These are phyloP conservation scores for Zaprionus ghesquierei DNA, from an alignment of 1,140 invertebrate genomes.

Conservation along the genomic window DNA sequence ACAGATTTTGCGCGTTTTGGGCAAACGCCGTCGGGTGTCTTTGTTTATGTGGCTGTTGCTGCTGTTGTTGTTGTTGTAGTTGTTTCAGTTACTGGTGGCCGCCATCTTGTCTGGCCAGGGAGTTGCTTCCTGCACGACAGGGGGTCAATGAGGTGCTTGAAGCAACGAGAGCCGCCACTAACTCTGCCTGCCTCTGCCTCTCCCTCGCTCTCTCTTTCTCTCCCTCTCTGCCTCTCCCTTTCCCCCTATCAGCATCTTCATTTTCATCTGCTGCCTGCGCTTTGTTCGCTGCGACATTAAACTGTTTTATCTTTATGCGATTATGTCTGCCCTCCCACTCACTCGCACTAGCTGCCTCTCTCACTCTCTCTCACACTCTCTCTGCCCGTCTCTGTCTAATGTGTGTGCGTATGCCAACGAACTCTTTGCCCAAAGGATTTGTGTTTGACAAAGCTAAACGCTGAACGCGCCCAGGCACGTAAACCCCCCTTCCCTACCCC, in stretches of 20 bases:
- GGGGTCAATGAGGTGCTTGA: slow-evolving; percentile 32
- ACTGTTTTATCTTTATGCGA: slow-evolving; percentile 81
- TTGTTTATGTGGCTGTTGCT: slow-evolving; percentile 18
- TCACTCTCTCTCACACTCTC: not conserved
- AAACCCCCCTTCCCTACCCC: not conserved
- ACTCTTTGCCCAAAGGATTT: slow-evolving; percentile 80
- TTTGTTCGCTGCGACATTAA: slow-evolving; percentile 72
- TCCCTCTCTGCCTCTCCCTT: too few relatives aligned
- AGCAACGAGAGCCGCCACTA: too few relatives aligned
- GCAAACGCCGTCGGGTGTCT: slow-evolving; percentile 16
- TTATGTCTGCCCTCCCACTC: slow-evolving; percentile 54
- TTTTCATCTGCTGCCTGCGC: slow-evolving; percentile 27
- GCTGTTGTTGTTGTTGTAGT: too few relatives aligned
- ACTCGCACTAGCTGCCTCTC: too few relatives aligned
- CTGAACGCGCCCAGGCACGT: slow-evolving; percentile 58
- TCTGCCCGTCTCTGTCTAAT: not conserved
- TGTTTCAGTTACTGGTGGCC: not conserved
- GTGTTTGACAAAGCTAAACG: slow-evolving; percentile 79
- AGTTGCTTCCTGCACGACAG: not conserved
- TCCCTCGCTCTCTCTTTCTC: not conserved
- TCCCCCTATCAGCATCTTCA: slow-evolving; percentile 1
- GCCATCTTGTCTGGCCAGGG: slow-evolving; percentile 26
- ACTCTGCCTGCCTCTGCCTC: too few relatives aligned
- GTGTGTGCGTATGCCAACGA: slow-evolving; percentile 46
- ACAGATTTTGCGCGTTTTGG: slow-evolving; percentile 63